Conservation (phyloP, 2,113 vertebrate species). For the Meles meles region DNA sequence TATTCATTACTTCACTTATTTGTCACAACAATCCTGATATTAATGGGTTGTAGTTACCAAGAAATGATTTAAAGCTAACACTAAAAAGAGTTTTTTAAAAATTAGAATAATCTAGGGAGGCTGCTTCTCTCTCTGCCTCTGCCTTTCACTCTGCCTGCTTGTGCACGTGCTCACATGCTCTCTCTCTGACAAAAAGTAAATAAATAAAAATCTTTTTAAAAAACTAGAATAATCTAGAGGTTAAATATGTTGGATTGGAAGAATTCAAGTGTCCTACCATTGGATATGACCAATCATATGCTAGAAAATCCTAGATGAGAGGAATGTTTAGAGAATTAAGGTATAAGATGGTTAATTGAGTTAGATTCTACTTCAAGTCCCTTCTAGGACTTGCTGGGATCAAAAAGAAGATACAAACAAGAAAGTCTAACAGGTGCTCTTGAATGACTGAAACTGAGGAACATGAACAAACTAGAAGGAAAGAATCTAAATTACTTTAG, state of each 20-base stretch:
- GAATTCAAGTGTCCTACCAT: background rate
- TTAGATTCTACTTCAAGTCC: background rate
- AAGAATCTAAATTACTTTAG: background rate
- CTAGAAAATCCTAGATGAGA: background rate
- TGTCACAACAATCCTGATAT: background rate
- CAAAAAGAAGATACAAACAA: background rate
- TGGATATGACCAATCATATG: background rate
- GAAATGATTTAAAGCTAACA: constrained; percentile 4
- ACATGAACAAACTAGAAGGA: background rate
- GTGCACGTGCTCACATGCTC: too few relatives aligned
- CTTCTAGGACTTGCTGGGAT: background rate
- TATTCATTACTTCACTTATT: background rate
- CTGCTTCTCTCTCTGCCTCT: too few relatives aligned
- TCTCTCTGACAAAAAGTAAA: too few relatives aligned
- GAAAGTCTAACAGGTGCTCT: background rate
- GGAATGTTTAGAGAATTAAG: background rate
- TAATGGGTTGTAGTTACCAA: background rate
- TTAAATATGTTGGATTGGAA: background rate
- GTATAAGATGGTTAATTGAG: background rate
- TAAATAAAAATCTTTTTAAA: too few relatives aligned
- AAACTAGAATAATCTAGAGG: background rate
- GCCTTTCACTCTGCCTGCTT: too few relatives aligned
- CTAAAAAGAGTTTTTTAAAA: background rate
- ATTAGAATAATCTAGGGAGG: background rate
- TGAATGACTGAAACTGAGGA: background rate